These are phyloP conservation scores for Trachurus trachurus DNA, from an alignment of 2,797 vertebrate species.

Conservation along the genomic window DNA sequence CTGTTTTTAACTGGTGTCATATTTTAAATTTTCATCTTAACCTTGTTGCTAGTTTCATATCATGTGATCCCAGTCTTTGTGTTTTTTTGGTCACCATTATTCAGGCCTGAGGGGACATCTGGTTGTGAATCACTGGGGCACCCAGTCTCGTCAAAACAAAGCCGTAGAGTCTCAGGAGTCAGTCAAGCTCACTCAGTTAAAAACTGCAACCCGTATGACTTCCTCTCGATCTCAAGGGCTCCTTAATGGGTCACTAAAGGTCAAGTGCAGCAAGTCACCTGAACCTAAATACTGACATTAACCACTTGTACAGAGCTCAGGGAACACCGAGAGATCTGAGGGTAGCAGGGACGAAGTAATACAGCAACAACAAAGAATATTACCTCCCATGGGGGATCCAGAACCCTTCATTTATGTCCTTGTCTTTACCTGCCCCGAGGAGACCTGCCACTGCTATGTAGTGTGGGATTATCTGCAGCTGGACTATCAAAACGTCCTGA, in stretches of 20 bases:
- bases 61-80: constrained; percentile 25
- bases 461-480: constrained; percentile 11
- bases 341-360: constrained; percentile 33
- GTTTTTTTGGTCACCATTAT: constrained; percentile 31
- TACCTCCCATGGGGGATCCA: constrained; percentile 21
- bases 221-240: constrained; percentile 40
- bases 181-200: constrained; percentile 34
- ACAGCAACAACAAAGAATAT: constrained; percentile 44
- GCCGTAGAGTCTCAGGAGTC: constrained; percentile 30
- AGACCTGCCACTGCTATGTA: background rate
- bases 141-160: constrained; percentile 39
- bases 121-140: constrained; percentile 37
- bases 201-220: constrained; percentile 20
- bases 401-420: constrained; percentile 38
- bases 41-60: background rate
- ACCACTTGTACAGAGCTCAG: constrained; percentile 19
- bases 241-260: constrained; percentile 61
- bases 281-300: constrained; percentile 69
- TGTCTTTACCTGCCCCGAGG: constrained; percentile 29
- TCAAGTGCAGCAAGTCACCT: constrained; percentile 73
- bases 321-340: constrained; percentile 31
- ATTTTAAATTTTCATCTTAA: constrained; percentile 30
- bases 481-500: constrained; percentile 15
- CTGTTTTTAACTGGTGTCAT: constrained; percentile 22
- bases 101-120: constrained; percentile 11